Evolutionary conservation across 1,140 invertebrate species (phyloP), one percentile per base, ranked within the genome.

Genomic region (Neodiprion lecontei): DNA sequence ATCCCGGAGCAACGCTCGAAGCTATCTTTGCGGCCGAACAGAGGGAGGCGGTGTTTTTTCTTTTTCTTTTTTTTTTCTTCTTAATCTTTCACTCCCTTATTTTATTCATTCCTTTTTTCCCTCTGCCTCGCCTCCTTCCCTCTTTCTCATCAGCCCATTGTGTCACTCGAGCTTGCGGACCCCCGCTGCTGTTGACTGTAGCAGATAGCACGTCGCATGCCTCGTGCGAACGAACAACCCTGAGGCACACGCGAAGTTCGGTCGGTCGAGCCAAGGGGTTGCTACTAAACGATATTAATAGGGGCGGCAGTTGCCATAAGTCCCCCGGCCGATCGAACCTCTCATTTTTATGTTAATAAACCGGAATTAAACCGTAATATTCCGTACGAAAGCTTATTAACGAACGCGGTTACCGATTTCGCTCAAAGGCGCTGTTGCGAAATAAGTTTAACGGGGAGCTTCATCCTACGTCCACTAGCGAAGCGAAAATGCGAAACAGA

Each of bases 281-380:
- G 5, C 53, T 40, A 40, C 28, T 61, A 61, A 61, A 61, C 53
- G 53, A 61, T 61, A 61, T 61, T 61, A 61, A 9, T 61, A 61
- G 53, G 53, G 53, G 53, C n/a, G 53, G 9, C 53, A 9, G 53
- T 61, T 61, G 53, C 53, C 5, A 61, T 61, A 61, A 61, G 9
- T 9, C 53, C 53, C 53, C 11, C 4, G 28, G 5, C 28, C 28
- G n/a, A 61, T 61, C n/a, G 53, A 61, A 61, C 53, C n/a, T 61
- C n/a, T 14, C n/a, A 61, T 61, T 61, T 61, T 61, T 61, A 61
- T 61, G 53, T 61, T 61, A 61, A 61, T 61, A 61, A 61, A 40
- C 28, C 28, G 28, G 28, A 40, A 40, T 40, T 40, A 40, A 3
- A 40, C 5, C 28, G 28, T 40, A 40, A 40, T 40, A 40, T 40